Conservation (phyloP, 2,888 invertebrate genomes). For the Dasysyrphus tricinctus region DNA sequence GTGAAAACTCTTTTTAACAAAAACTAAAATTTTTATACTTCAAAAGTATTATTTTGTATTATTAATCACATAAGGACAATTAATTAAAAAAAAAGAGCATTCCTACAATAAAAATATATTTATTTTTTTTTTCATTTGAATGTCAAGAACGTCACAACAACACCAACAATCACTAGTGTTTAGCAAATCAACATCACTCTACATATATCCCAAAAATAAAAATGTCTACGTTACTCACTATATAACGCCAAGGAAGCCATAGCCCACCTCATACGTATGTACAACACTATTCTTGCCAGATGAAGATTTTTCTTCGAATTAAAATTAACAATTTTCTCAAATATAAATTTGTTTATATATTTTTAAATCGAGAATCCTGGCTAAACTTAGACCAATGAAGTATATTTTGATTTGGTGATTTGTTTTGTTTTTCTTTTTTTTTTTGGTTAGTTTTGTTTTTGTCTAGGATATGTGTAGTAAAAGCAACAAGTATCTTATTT, state of each 20-base stretch:
- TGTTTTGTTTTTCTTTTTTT: conserved; percentile 2
- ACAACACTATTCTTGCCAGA: conserved; percentile 12
- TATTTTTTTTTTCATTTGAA: neutral
- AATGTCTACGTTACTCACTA: conserved; percentile 31
- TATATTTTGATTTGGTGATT: conserved; percentile 4
- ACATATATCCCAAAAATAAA: conserved; percentile 24
- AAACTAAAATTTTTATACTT: neutral
- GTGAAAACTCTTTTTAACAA: neutral
- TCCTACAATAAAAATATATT: neutral
- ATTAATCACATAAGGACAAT: neutral
- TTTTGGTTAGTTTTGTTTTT: conserved; percentile 4
- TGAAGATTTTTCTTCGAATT: conserved; percentile 48
- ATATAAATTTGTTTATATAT: conserved; percentile 67
- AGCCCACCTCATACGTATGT: neutral
- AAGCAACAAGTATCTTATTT: conserved; percentile 9
- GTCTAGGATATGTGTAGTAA: conserved; percentile 18
- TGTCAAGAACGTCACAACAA: conserved; percentile 8
- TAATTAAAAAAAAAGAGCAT: neutral
- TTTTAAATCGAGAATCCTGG: conserved; percentile 68
- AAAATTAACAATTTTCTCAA: conserved; percentile 66
- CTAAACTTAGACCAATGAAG: conserved; percentile 61
- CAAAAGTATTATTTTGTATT: neutral
- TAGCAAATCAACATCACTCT: conserved; percentile 15
- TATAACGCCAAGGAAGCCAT: conserved; percentile 9
- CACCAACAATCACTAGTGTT: neutral